Evolutionary conservation across 2,797 vertebrate species (phyloP).

Genomic region (Artibeus lituratus): DNA sequence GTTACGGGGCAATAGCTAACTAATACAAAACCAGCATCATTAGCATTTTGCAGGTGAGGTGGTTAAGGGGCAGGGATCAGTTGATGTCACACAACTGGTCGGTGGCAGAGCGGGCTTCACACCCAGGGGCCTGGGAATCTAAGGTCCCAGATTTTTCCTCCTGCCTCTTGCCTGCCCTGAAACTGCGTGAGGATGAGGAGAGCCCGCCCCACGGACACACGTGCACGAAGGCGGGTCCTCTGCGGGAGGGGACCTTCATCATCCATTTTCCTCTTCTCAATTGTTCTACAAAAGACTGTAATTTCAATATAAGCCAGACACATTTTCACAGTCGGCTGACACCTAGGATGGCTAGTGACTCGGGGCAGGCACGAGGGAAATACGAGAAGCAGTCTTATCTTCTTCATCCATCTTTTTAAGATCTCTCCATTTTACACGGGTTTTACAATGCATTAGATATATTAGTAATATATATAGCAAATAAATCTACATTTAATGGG

Average conservation of each 20-base stretch:
- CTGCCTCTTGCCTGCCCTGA: neutral
- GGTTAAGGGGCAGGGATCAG: neutral
- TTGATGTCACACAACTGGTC: neutral
- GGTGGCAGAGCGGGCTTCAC: neutral
- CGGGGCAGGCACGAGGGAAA: neutral
- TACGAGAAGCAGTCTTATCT: no score
- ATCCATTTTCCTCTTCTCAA: neutral
- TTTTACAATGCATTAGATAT: neutral
- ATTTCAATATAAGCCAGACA: neutral
- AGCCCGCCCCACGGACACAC: neutral
- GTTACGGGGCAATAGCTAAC: neutral
- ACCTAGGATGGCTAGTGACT: neutral
- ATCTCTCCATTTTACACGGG: neutral
- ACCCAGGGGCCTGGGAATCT: neutral
- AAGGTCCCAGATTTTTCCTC: neutral
- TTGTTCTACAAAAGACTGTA: neutral
- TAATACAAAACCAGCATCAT: accelerated
- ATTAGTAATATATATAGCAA: neutral
- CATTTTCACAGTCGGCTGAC: neutral
- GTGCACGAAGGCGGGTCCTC: neutral
- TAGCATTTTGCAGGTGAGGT: neutral
- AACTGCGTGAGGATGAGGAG: neutral
- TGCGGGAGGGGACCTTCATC: neutral
- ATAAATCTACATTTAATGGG: neutral
- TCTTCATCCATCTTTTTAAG: neutral